Percentiles rank a stretch among this genome's conserved stretches.
Evolutionary conservation across 2,113 vertebrate species (phyloP).

Genomic region (Oreocharis arfaki): DNA sequence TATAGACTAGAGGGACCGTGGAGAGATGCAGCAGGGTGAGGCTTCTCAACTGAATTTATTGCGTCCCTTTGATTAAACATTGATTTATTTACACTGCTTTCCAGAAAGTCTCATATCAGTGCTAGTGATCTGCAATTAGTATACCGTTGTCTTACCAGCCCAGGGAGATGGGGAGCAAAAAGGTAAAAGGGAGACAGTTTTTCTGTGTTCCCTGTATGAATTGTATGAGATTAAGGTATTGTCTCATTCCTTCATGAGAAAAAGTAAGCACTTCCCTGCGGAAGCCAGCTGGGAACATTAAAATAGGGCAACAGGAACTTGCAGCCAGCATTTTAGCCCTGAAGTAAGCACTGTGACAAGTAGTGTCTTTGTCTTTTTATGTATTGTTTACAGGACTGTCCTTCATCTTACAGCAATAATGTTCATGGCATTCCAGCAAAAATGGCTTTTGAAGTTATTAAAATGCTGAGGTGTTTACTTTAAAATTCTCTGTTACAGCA

Average conservation of each 20-base stretch:
- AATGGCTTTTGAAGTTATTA: constrained; percentile 4
- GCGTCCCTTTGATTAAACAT: neutral
- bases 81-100: neutral
- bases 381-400: constrained; percentile 1
- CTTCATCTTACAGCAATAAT: neutral
- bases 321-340: neutral
- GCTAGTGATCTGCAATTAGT: neutral
- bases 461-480: constrained; percentile 24
- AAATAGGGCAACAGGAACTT: neutral
- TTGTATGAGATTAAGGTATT: neutral
- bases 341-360: neutral
- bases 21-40: neutral
- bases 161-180: neutral
- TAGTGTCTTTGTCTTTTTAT: constrained; percentile 18
- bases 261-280: neutral
- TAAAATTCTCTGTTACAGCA: neutral
- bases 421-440: constrained; percentile 2
- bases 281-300: constrained; percentile 17
- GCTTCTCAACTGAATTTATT: neutral
- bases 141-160: neutral
- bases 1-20: neutral
- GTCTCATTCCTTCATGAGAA: neutral
- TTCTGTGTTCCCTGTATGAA: neutral
- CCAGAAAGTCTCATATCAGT: neutral
- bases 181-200: neutral